These are phyloP conservation scores for Lagopus muta DNA, from an alignment of 2,113 vertebrate species.

Conservation along the genomic window DNA sequence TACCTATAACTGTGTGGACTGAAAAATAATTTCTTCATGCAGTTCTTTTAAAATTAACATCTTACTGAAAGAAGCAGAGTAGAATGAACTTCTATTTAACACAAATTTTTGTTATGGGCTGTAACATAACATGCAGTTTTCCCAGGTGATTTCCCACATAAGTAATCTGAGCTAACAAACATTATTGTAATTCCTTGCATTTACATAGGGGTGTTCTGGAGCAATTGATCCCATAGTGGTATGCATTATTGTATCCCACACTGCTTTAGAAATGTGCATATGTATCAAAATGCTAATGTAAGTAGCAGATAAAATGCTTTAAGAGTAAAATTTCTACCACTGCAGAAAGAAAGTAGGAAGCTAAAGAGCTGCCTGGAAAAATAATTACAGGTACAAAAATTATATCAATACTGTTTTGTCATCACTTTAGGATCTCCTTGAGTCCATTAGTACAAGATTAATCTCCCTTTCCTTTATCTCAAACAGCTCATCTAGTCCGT, in stretches of 20 bases:
- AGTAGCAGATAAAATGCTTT: not conserved
- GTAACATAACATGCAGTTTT: not conserved
- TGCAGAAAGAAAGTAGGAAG: not conserved
- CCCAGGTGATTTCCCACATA: not conserved
- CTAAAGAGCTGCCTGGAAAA: not conserved
- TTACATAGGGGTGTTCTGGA: not conserved
- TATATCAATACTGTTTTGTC: not conserved
- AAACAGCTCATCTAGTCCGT: not conserved
- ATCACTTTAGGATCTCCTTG: not conserved
- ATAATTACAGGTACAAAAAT: not conserved
- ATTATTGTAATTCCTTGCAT: not conserved
- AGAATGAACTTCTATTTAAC: not conserved
- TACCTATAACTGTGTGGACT: not conserved
- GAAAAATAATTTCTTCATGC: not conserved
- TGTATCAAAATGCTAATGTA: not conserved
- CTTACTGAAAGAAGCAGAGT: conserved; percentile 17
- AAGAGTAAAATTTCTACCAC: not conserved
- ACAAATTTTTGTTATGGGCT: not conserved
- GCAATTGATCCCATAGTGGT: not conserved
- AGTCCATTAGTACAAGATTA: not conserved
- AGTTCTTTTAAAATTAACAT: conserved; percentile 27
- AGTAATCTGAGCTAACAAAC: not conserved
- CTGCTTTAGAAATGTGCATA: not conserved
- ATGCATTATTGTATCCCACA: not conserved
- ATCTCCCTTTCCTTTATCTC: not conserved